These are phyloP conservation scores for Leptobrachium leishanense DNA, from an alignment of 2,113 vertebrate genomes.

Conservation along the genomic window DNA sequence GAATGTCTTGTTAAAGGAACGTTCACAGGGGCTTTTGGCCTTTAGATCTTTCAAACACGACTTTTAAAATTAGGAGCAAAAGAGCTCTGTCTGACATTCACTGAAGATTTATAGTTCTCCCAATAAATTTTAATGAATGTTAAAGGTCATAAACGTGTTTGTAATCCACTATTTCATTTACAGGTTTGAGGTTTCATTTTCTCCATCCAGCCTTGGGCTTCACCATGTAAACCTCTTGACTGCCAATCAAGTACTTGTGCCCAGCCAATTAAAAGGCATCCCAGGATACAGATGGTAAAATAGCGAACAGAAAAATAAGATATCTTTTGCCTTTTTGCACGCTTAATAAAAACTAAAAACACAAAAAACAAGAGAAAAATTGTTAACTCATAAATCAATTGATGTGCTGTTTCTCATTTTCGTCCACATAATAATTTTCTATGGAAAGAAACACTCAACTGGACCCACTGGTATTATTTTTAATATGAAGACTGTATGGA, in stretches of 20 bases:
- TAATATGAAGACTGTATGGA: not conserved
- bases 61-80: conserved; percentile 65
- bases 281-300: not conserved
- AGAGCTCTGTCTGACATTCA: conserved; percentile 51
- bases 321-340: no score
- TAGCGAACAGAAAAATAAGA: no score
- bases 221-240: not conserved
- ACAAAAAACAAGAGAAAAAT: no score
- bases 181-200: conserved; percentile 9
- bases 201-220: not conserved
- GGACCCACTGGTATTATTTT: not conserved
- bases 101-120: conserved; percentile 59
- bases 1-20: conserved; percentile 45
- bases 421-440: not conserved
- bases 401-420: not conserved
- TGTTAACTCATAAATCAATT: not conserved
- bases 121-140: conserved; percentile 63
- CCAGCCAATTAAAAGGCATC: not conserved
- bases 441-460: not conserved
- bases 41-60: conserved; percentile 57
- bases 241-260: not conserved
- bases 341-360: no score
- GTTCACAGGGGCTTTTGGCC: conserved; percentile 50
- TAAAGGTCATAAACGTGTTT: conserved; percentile 51
- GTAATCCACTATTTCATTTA: conserved; percentile 36